Conservation (phyloP, 2,888 invertebrate species). For the Prionchulus punctatus region DNA sequence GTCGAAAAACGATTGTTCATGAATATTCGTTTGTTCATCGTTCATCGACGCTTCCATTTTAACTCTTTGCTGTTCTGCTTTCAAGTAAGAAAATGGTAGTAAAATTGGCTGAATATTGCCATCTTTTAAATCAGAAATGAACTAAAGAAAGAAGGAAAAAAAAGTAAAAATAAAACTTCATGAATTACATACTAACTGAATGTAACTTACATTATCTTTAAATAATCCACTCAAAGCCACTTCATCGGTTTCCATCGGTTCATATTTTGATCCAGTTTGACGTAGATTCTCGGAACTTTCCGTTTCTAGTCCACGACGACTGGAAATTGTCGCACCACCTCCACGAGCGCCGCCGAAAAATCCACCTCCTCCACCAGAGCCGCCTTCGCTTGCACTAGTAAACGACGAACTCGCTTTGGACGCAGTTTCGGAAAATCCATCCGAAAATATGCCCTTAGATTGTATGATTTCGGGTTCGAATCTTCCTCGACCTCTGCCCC, state of each 20-base stretch:
- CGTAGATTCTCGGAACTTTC: background rate
- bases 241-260: slow-evolving; percentile 1
- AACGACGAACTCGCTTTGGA: no score
- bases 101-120: no score
- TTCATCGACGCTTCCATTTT: no score
- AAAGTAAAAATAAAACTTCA: no score
- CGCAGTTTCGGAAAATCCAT: background rate
- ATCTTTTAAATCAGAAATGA: no score
- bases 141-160: no score
- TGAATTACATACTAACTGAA: no score
- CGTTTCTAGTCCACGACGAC: background rate
- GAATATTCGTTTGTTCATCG: no score
- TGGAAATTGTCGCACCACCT: background rate
- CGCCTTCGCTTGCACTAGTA: background rate
- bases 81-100: no score
- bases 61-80: no score
- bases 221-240: background rate
- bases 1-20: no score
- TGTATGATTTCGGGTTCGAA: background rate
- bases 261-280: background rate
- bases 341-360: no score
- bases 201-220: background rate
- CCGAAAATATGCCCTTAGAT: background rate
- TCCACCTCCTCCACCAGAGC: background rate
- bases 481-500: background rate